These are phyloP conservation scores for Agrochola lota DNA, from an alignment of 2,888 invertebrate genomes.

Conservation along the genomic window DNA sequence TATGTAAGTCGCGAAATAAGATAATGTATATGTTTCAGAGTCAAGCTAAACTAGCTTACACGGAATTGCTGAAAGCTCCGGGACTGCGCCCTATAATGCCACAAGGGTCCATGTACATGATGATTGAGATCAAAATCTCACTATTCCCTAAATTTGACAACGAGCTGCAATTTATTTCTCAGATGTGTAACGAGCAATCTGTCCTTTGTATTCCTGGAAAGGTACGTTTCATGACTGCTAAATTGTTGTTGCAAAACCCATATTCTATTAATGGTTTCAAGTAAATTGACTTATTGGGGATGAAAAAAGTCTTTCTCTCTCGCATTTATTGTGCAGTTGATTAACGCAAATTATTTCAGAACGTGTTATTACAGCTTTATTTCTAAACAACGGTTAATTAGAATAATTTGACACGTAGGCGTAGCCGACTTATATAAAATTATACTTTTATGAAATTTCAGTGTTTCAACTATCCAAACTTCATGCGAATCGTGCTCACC, in stretches of 20 bases:
- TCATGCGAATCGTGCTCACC: constrained; percentile 98
- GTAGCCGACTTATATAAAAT: not conserved
- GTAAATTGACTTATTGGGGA: not conserved
- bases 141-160: constrained; percentile 94
- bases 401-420: not conserved
- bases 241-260: not conserved
- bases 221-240: constrained; percentile 86
- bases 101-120: constrained; percentile 99
- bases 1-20: not conserved
- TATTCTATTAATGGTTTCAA: not conserved
- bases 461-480: constrained; percentile 98
- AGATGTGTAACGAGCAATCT: constrained; percentile 97
- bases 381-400: not conserved
- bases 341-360: not conserved
- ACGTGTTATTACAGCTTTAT: not conserved
- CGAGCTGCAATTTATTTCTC: constrained; percentile 97
- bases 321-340: not conserved
- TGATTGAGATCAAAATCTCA: constrained; percentile 95
- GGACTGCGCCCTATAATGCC: constrained; percentile 98
- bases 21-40: constrained; percentile 83
- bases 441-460: constrained; percentile 80
- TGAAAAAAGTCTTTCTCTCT: not conserved
- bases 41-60: constrained; percentile 95
- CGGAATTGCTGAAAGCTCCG: constrained; percentile 92
- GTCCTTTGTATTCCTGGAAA: constrained; percentile 99